phyloP scores from a whole-genome alignment of 1,140 invertebrate species.

The Formica selysi region DNA sequence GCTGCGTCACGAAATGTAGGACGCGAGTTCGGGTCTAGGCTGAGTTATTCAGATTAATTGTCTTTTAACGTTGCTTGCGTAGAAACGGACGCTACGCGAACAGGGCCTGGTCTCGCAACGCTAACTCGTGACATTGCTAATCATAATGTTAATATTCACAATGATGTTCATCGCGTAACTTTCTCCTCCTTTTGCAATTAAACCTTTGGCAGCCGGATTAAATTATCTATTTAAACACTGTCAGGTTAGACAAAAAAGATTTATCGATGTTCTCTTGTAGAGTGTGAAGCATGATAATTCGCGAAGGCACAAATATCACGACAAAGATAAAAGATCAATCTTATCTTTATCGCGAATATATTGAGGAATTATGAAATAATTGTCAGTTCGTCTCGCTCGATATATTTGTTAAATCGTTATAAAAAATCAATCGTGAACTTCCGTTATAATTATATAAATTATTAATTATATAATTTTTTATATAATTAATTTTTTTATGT shows the following conservation, averaged over 20 bases:
- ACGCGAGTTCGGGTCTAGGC: slow-evolving; percentile 70
- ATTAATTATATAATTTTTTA: too few species aligned
- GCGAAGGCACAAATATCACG: slow-evolving; percentile 16
- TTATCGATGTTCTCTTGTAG: neutral
- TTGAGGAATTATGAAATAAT: neutral
- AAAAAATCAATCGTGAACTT: neutral
- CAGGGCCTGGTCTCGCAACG: slow-evolving; percentile 10
- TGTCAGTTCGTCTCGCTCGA: neutral
- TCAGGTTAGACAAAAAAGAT: neutral
- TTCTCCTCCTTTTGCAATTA: slow-evolving; percentile 34
- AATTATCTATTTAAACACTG: neutral
- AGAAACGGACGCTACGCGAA: slow-evolving; percentile 44
- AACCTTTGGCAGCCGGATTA: neutral
- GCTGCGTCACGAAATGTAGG: slow-evolving; percentile 65
- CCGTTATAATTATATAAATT: neutral
- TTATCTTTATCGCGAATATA: slow-evolving; percentile 32
- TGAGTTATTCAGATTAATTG: slow-evolving; percentile 80
- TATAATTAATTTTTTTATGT: too few species aligned
- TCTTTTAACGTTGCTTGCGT: slow-evolving; percentile 76
- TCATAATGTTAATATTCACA: slow-evolving; percentile 57
- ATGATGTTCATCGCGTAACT: slow-evolving; percentile 16
- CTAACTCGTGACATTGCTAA: slow-evolving; percentile 50
- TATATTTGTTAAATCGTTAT: neutral
- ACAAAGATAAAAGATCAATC: slow-evolving; percentile 16
- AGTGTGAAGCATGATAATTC: neutral